Conservation (phyloP, 2,113 vertebrate species). For the Aptenodytes patagonicus region DNA sequence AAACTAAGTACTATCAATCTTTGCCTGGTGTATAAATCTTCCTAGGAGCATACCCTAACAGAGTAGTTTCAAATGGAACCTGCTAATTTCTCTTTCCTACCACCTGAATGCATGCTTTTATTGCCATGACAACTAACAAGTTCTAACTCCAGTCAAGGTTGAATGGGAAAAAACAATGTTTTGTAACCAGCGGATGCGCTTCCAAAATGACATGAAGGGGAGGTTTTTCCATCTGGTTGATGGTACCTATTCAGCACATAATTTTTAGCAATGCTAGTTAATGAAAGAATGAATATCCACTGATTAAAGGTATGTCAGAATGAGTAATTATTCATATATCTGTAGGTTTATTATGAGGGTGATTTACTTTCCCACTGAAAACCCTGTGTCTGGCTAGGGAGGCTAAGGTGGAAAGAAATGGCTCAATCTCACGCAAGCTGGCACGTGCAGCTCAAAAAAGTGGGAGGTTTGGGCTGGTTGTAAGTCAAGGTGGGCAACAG, state of each 20-base stretch:
- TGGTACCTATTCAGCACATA: neutral
- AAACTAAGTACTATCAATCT: constrained; percentile 28
- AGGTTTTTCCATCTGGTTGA: constrained; percentile 13
- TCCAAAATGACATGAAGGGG: neutral
- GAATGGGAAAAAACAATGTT: neutral
- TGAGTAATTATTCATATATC: constrained; percentile 6
- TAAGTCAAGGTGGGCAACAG: neutral
- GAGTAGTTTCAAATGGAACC: constrained; percentile 10
- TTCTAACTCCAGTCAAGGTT: constrained; percentile 12
- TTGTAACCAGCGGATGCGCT: neutral
- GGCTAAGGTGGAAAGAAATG: neutral
- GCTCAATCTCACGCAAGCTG: neutral
- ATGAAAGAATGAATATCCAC: constrained; percentile 21
- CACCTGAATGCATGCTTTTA: neutral
- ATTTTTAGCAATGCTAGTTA: constrained; percentile 50
- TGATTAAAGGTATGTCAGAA: constrained; percentile 55
- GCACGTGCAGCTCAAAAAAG: neutral
- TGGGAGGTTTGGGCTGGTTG: neutral
- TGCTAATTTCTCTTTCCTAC: constrained; percentile 18
- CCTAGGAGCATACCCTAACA: neutral
- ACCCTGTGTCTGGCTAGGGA: neutral
- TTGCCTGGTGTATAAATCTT: neutral
- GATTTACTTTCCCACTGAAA: neutral
- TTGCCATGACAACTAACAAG: constrained; percentile 23
- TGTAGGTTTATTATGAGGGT: neutral